Conservation (phyloP, 2,113 vertebrate genomes). For the Stigmatopora nigra region DNA sequence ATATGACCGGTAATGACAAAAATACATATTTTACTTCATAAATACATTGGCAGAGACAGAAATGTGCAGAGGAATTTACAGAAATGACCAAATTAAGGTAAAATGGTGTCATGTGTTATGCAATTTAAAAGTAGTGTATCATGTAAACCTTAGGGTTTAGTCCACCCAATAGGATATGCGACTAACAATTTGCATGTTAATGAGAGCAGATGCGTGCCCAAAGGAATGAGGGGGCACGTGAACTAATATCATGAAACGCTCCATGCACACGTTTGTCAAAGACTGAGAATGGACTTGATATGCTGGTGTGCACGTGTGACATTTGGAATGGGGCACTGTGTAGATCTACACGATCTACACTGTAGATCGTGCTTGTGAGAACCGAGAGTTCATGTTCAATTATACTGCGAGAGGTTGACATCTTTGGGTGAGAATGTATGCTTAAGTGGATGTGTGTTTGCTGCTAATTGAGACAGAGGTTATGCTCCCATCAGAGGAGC, state of each 20-base stretch:
- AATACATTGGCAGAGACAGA: not conserved
- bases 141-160: not conserved
- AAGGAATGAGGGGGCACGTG: slow-evolving; percentile 31
- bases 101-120: not conserved
- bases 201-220: slow-evolving; percentile 8
- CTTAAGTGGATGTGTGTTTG: slow-evolving; percentile 19
- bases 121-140: not conserved
- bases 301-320: slow-evolving; percentile 36
- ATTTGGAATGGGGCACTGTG: slow-evolving; percentile 25
- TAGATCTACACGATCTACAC: too few species aligned
- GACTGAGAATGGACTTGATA: slow-evolving; percentile 34
- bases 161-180: slow-evolving; percentile 13
- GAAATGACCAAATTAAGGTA: not conserved
- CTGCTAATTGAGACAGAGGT: slow-evolving; percentile 12
- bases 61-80: not conserved
- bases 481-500: slow-evolving; percentile 27
- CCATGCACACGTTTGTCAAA: slow-evolving; percentile 16
- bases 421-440: slow-evolving; percentile 31
- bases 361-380: slow-evolving; percentile 39
- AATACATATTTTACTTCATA: not conserved
- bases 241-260: slow-evolving; percentile 37
- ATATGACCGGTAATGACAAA: not conserved
- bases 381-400: slow-evolving; percentile 20
- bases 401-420: slow-evolving; percentile 25
- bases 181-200: slow-evolving; percentile 28